phyloP scores from a whole-genome alignment of 1,140 invertebrate species.

The Drosophila ogumai region DNA sequence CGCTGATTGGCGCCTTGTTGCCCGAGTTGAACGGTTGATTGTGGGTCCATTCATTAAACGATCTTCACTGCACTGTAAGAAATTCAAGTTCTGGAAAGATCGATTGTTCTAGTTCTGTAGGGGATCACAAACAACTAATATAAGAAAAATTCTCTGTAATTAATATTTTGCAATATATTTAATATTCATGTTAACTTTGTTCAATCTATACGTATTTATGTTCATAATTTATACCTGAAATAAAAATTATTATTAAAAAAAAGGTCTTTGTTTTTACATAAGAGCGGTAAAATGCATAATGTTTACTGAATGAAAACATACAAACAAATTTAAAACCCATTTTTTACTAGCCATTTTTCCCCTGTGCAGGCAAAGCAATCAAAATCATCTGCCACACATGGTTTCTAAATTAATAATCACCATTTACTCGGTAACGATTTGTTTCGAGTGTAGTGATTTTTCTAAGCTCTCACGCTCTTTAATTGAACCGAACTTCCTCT shows the following conservation, averaged over 20 bases:
- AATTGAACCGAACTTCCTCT: conserved; percentile 69
- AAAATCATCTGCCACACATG: not conserved
- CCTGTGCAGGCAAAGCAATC: not conserved
- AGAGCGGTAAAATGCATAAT: no score
- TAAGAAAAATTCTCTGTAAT: not conserved
- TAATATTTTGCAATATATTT: not conserved
- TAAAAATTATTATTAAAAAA: no score
- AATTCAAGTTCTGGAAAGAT: conserved; percentile 9
- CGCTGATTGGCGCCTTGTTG: conserved; percentile 38
- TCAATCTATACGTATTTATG: no score
- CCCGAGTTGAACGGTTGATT: conserved; percentile 28
- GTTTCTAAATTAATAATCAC: not conserved
- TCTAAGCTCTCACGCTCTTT: conserved; percentile 75
- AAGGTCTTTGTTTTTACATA: not conserved
- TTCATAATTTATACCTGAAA: no score
- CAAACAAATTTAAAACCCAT: not conserved
- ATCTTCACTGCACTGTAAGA: conserved; percentile 12
- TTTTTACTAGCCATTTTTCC: not conserved
- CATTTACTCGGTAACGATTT: not conserved
- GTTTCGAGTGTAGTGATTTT: conserved; percentile 45
- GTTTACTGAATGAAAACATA: no score
- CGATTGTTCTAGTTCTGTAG: not conserved
- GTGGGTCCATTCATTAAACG: conserved; percentile 43
- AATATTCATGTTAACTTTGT: no score
- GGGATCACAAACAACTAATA: not conserved